phyloP scores from a whole-genome alignment of 2,888 invertebrate genomes.

The Lepidochrysops patricia region DNA sequence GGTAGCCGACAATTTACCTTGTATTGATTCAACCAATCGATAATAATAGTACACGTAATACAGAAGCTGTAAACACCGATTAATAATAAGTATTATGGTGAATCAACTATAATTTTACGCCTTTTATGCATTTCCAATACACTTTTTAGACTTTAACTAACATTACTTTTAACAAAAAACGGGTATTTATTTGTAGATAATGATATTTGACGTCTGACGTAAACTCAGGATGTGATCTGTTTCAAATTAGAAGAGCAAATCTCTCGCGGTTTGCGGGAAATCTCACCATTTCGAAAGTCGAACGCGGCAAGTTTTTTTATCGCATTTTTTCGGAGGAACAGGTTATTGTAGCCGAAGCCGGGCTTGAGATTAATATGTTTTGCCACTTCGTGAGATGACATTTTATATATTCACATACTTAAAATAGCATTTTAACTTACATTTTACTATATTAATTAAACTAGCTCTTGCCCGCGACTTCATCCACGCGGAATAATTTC shows the following conservation, averaged over 20 bases:
- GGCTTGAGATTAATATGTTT: conserved; percentile 27
- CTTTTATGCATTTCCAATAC: not conserved
- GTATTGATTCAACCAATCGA: not conserved
- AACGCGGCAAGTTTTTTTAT: conserved; percentile 42
- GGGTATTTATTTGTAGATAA: not conserved
- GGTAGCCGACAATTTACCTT: not conserved
- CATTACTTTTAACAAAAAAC: too few relatives aligned
- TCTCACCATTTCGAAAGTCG: conserved; percentile 38
- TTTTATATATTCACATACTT: not conserved
- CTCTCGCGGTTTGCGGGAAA: conserved; percentile 49
- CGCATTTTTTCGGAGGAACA: conserved; percentile 48
- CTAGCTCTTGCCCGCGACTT: too few relatives aligned
- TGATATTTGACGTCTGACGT: not conserved
- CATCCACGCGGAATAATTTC: too few relatives aligned
- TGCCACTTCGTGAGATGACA: conserved; percentile 13
- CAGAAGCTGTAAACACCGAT: not conserved
- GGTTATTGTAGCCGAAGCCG: conserved; percentile 49
- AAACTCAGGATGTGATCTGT: conserved; percentile 10
- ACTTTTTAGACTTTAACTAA: too few relatives aligned
- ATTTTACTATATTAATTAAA: too few relatives aligned
- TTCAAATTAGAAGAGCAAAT: conserved; percentile 34
- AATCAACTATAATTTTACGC: not conserved
- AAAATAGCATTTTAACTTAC: too few relatives aligned
- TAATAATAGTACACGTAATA: too few relatives aligned
- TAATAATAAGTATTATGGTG: not conserved